Percentiles rank a stretch among this genome's conserved stretches.
Conservation (phyloP, 2,113 vertebrate genomes). For the Panthera leo region DNA sequence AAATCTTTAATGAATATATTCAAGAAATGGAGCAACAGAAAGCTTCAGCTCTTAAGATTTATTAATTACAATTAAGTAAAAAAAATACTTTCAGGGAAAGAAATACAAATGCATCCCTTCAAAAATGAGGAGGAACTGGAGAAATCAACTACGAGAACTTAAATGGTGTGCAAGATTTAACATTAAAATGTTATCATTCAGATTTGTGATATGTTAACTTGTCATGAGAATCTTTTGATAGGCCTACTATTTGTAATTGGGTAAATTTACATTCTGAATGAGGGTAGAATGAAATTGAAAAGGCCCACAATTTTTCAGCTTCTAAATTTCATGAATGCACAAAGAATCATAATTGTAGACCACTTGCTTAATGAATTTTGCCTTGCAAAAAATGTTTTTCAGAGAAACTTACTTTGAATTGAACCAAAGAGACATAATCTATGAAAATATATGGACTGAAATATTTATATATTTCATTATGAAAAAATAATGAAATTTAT, state of each 20-base stretch:
- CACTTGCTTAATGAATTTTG: conserved; percentile 63
- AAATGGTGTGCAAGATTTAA: neutral
- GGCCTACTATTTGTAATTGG: conserved; percentile 30
- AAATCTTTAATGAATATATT: conserved; percentile 44
- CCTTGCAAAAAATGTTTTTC: conserved; percentile 71
- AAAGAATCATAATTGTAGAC: conserved; percentile 45
- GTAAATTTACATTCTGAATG: conserved; percentile 46
- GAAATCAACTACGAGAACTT: neutral
- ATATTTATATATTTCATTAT: conserved; percentile 60
- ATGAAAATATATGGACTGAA: conserved; percentile 63
- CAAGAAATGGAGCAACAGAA: neutral
- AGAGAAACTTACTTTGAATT: conserved; percentile 49
- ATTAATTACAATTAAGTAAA: neutral
- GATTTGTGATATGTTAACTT: conserved; percentile 48
- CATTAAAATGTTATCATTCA: conserved; percentile 20
- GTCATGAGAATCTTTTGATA: conserved; percentile 33
- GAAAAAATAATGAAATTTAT: conserved; percentile 61
- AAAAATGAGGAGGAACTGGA: neutral
- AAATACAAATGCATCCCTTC: neutral
- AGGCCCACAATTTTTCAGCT: conserved; percentile 19
- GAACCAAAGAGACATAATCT: conserved; percentile 53
- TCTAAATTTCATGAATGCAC: conserved; percentile 50
- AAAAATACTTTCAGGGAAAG: neutral
- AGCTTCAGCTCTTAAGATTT: neutral
- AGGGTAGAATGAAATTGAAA: conserved; percentile 44